Conservation (phyloP, 2,797 vertebrate species). For the Chiroxiphia lanceolata region DNA sequence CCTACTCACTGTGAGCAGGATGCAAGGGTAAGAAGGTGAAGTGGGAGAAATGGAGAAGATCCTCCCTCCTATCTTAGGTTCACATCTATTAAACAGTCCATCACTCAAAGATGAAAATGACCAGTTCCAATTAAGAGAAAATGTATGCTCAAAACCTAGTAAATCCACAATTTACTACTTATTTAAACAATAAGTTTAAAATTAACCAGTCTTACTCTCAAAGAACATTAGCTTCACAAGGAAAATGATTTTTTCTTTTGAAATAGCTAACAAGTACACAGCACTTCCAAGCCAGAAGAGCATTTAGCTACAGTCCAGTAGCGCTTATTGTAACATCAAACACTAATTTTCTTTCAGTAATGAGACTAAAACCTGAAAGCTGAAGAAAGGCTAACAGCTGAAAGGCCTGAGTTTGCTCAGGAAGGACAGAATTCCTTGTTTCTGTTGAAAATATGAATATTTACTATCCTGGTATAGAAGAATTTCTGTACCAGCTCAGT, state of each 20-base stretch:
- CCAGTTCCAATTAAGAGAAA: neutral
- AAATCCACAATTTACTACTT: neutral
- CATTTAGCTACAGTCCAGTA: neutral
- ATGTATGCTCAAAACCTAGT: neutral
- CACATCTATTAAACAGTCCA: neutral
- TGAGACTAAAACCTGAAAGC: neutral
- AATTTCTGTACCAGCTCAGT: neutral
- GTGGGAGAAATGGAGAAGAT: fast-evolving
- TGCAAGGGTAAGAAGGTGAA: neutral
- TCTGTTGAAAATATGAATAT: neutral
- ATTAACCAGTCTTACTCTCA: neutral
- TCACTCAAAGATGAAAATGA: neutral
- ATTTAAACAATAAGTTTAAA: neutral
- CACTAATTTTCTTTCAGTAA: neutral
- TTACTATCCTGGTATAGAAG: neutral
- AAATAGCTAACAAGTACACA: neutral
- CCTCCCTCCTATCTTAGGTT: neutral
- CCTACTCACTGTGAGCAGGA: neutral
- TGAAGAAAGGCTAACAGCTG: neutral
- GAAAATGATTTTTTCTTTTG: neutral
- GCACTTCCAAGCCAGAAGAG: neutral
- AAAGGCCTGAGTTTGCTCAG: neutral
- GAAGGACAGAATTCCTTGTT: neutral
- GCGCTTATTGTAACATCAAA: neutral
- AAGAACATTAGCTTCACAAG: neutral